Conservation (phyloP, 2,113 vertebrate species). For the Rhabdomys dilectus region DNA sequence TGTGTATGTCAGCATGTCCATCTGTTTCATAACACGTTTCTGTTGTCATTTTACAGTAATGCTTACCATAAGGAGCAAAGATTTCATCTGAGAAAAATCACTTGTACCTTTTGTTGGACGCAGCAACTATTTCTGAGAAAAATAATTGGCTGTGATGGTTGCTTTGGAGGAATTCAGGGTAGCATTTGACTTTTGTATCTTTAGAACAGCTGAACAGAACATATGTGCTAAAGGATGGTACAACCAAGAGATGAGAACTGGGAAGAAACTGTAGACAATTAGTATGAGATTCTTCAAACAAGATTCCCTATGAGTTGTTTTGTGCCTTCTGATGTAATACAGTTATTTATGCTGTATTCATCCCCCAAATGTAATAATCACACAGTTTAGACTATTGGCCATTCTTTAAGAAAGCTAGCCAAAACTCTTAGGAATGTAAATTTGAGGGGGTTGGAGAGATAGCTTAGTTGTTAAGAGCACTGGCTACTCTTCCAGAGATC, state of each 20-base stretch:
- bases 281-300: neutral
- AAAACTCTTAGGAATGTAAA: constrained; percentile 21
- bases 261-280: neutral
- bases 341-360: neutral
- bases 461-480: neutral
- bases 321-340: neutral
- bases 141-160: neutral
- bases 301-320: neutral
- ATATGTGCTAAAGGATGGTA: neutral
- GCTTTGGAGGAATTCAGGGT: neutral
- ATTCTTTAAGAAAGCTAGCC: neutral
- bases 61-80: neutral
- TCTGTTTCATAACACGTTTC: neutral
- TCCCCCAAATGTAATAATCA: neutral
- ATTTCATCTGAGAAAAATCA: neutral
- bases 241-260: neutral
- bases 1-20: neutral
- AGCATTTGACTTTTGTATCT: neutral
- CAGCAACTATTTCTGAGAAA: neutral
- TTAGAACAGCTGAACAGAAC: neutral
- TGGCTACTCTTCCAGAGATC: neutral
- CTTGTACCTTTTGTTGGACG: neutral
- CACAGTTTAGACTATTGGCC: neutral
- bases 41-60: neutral
- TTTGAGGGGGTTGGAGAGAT: neutral